phyloP scores from a whole-genome alignment of 2,797 vertebrate genomes.

The Muscicapa comitata region DNA sequence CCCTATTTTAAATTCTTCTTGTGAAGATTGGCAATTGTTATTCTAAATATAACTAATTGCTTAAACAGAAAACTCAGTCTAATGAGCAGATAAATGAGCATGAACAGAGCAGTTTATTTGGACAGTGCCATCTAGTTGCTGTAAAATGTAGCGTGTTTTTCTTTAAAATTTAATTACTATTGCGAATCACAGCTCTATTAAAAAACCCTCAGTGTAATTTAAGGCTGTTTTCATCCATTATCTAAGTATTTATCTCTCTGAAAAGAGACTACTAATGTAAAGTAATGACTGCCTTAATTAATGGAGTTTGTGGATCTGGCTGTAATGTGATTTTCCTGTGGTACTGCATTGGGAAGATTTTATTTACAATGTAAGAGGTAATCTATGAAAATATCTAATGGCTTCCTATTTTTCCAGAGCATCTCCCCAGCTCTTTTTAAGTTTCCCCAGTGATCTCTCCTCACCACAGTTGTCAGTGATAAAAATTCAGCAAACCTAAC shows the following conservation, averaged over 20 bases:
- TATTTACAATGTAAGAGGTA: not conserved
- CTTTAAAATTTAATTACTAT: conserved; percentile 13
- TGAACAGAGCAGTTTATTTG: not conserved
- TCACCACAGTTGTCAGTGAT: not conserved
- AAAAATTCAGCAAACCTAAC: not conserved
- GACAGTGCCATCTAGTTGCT: conserved; percentile 21
- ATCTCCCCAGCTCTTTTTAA: not conserved
- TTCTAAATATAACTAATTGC: conserved; percentile 21
- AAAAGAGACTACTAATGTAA: not conserved
- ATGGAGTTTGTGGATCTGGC: not conserved
- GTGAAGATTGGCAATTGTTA: not conserved
- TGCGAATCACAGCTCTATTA: not conserved
- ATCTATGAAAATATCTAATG: not conserved
- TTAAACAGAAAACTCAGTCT: not conserved
- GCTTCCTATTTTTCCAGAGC: not conserved
- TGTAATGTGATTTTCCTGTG: not conserved
- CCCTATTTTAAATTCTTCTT: not conserved
- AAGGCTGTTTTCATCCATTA: not conserved
- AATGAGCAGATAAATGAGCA: conserved; percentile 18
- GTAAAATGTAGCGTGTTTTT: not conserved
- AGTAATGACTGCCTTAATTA: not conserved
- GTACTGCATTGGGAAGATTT: not conserved
- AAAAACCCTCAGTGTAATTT: not conserved
- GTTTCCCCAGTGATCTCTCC: not conserved
- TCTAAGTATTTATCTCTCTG: not conserved